Percentiles rank a stretch among this genome's conserved stretches.
These are phyloP conservation scores for Cassiopea xamachana DNA, from an alignment of 30 jellyfish, hydroid and myxozoan genomes.

Conservation along the genomic window DNA sequence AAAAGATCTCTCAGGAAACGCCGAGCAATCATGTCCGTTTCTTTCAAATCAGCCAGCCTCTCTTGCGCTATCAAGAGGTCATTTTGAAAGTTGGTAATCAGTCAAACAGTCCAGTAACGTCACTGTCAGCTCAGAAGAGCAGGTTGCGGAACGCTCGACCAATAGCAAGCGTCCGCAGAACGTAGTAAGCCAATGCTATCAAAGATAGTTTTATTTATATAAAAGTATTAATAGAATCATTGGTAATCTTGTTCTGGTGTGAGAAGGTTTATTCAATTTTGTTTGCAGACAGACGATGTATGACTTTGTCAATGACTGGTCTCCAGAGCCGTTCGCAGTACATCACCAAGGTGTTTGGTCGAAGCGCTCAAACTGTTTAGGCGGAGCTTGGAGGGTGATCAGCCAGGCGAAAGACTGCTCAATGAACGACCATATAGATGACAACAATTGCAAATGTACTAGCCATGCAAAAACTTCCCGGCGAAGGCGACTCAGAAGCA, in stretches of 20 bases:
- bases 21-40: conserved; percentile 70
- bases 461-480: conserved; percentile 96
- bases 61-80: conserved; percentile 19
- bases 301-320: conserved; percentile 83
- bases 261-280: conserved; percentile 40
- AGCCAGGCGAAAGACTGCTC: conserved; percentile 39
- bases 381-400: conserved; percentile 26
- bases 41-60: conserved; percentile 50
- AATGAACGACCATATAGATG: conserved; percentile 44
- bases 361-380: conserved; percentile 27
- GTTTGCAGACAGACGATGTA: conserved; percentile 79
- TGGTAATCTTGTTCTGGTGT: conserved; percentile 39
- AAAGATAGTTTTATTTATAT: conserved; percentile 18
- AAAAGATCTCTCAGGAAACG: conserved; percentile 59
- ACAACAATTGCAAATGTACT: conserved; percentile 78
- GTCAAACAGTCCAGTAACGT: conserved; percentile 1
- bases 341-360: conserved; percentile 41
- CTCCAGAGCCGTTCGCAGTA: conserved; percentile 46
- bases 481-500: conserved; percentile 93
- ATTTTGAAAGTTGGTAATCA: not conserved
- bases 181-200: conserved; percentile 11
- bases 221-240: conserved; percentile 52
- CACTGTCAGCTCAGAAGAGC: not conserved
- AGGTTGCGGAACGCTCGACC: conserved; percentile 1
- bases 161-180: conserved; percentile 1